These are phyloP conservation scores for Lytechinus pictus DNA, from an alignment of 35 echinoderm and acorn worm genomes.

Conservation along the genomic window DNA sequence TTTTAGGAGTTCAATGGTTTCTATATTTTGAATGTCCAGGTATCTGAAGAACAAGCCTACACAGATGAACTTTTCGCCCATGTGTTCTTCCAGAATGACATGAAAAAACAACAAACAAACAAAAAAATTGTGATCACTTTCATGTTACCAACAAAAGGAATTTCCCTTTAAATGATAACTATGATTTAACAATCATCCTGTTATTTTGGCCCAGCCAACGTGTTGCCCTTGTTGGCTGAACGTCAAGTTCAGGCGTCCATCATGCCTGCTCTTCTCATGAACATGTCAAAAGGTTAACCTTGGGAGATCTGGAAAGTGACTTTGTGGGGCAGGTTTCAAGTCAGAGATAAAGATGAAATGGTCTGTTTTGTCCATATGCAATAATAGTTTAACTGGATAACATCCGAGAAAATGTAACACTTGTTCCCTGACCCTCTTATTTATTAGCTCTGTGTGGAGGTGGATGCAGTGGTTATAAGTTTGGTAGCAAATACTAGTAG, in stretches of 20 bases:
- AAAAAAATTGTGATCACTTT: no score
- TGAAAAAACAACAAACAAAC: no score
- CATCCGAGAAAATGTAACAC: constrained; percentile 10
- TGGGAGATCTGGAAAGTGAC: not conserved
- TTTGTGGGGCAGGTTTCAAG: not conserved
- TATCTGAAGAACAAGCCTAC: no score
- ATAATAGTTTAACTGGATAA: not conserved
- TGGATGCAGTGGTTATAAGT: not conserved
- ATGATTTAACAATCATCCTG: not conserved
- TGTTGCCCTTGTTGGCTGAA: not conserved
- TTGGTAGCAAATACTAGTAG: no score
- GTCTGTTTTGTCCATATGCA: not conserved
- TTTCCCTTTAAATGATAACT: not conserved
- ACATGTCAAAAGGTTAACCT: not conserved
- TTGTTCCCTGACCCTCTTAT: not conserved
- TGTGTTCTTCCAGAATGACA: no score
- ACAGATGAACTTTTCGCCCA: no score
- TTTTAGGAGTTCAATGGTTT: no score
- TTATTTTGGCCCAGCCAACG: not conserved
- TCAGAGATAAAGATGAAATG: not conserved
- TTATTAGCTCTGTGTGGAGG: not conserved
- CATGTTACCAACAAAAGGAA: no score
- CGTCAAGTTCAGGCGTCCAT: not conserved
- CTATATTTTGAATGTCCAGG: no score
- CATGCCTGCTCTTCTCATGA: not conserved